Conservation (phyloP, 2,113 vertebrate genomes). For the Lagenorhynchus albirostris region DNA sequence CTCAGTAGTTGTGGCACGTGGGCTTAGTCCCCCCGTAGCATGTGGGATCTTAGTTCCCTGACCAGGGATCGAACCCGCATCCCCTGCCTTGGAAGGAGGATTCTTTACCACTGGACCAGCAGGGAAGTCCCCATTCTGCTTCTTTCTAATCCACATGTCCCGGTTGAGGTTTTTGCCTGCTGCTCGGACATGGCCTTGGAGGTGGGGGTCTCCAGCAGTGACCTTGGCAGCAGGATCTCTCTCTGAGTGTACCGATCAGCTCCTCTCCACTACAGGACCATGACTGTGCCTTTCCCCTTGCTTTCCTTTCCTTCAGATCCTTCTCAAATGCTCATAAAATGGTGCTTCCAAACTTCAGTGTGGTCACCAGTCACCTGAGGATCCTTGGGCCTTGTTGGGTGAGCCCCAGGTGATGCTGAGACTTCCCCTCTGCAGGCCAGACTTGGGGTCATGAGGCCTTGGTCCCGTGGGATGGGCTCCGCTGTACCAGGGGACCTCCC, state of each 20-base stretch:
- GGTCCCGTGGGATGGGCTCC: background rate
- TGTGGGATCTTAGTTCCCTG: no score
- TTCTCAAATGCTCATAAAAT: background rate
- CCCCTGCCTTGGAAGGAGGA: no score
- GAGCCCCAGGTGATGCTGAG: background rate
- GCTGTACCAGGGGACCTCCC: background rate
- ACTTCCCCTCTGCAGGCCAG: background rate
- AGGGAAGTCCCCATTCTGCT: no score
- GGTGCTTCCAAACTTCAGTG: background rate
- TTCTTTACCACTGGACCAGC: no score
- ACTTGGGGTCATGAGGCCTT: background rate
- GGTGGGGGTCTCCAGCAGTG: background rate
- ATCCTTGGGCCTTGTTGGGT: background rate
- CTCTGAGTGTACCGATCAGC: no score
- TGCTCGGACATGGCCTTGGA: background rate
- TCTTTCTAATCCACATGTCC: background rate
- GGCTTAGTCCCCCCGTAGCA: no score
- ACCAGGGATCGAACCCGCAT: no score
- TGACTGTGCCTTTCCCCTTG: background rate
- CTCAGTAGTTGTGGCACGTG: no score
- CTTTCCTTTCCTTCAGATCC: background rate
- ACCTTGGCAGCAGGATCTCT: background rate
- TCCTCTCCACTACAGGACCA: background rate
- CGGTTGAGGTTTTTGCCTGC: background rate
- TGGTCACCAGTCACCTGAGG: fast-evolving